Conservation (phyloP, 2,797 vertebrate genomes). For the Mus spretus region DNA sequence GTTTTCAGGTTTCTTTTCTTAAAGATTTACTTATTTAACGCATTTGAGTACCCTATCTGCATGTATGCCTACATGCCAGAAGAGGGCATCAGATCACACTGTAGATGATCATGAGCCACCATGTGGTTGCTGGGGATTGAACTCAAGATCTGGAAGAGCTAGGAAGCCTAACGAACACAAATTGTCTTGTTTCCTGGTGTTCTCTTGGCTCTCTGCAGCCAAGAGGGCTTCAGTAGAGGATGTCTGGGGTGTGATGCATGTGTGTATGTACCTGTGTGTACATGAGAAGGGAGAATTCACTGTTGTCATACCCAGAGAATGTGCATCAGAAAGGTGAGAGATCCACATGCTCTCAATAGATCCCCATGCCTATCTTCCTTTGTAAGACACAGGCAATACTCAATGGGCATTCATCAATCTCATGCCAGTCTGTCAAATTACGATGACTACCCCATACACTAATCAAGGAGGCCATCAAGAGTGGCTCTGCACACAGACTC, state of each 20-base stretch:
- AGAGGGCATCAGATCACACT: background rate
- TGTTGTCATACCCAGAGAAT: background rate
- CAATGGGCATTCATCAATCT: no score
- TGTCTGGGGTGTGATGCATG: fast-evolving
- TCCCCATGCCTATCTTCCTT: background rate
- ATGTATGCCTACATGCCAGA: background rate
- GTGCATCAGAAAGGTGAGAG: background rate
- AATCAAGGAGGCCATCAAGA: background rate
- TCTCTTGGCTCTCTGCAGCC: background rate
- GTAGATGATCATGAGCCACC: background rate
- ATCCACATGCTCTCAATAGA: background rate
- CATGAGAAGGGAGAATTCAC: background rate
- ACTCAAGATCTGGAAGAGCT: background rate
- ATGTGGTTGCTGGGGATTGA: background rate
- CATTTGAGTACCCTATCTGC: background rate
- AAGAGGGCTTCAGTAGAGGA: background rate
- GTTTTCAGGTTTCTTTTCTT: background rate
- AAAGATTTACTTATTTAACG: background rate
- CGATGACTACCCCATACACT: background rate
- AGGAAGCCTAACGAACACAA: background rate
- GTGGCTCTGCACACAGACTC: background rate
- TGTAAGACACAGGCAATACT: background rate
- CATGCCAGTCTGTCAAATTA: background rate
- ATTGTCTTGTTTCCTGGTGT: background rate
- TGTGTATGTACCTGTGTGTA: background rate